Percentiles rank a stretch among this genome's conserved stretches.
These are phyloP conservation scores for Florisuga fusca DNA, from an alignment of 2,797 vertebrate genomes.

Conservation along the genomic window DNA sequence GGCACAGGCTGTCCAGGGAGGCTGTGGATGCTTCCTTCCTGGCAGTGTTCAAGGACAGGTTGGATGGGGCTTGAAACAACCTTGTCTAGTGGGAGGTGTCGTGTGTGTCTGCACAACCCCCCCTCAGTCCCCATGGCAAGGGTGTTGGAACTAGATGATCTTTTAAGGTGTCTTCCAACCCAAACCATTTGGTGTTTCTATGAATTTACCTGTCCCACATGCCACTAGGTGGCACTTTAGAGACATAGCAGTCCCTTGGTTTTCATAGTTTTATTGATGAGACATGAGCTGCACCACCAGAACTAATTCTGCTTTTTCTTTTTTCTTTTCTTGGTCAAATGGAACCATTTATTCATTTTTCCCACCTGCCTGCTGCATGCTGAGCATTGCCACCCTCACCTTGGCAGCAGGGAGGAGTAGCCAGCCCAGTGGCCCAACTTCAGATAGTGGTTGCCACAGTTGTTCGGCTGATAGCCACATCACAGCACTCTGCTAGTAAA, in stretches of 20 bases:
- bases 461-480: not conserved
- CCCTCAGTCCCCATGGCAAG: too few species aligned
- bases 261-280: not conserved
- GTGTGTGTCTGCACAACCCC: too few species aligned
- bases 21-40: too few species aligned
- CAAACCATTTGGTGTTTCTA: too few species aligned
- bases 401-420: not conserved
- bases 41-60: too few species aligned
- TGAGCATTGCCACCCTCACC: not conserved
- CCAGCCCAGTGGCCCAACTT: not conserved
- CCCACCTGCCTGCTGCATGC: not conserved
- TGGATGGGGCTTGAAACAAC: too few species aligned
- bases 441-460: not conserved
- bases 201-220: not conserved
- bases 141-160: too few species aligned
- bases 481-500: not conserved
- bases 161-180: too few species aligned
- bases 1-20: too few species aligned
- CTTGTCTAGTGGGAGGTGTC: too few species aligned
- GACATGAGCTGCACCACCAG: not conserved
- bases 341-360: not conserved
- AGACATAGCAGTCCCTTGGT: conserved; percentile 56
- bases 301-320: not conserved
- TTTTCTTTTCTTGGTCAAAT: rapidly evolving
- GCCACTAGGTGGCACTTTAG: conserved; percentile 83